Evolutionary conservation across 2,113 vertebrate species (phyloP), one percentile per base, ranked within the genome.

Genomic region (Perca fluviatilis): DNA sequence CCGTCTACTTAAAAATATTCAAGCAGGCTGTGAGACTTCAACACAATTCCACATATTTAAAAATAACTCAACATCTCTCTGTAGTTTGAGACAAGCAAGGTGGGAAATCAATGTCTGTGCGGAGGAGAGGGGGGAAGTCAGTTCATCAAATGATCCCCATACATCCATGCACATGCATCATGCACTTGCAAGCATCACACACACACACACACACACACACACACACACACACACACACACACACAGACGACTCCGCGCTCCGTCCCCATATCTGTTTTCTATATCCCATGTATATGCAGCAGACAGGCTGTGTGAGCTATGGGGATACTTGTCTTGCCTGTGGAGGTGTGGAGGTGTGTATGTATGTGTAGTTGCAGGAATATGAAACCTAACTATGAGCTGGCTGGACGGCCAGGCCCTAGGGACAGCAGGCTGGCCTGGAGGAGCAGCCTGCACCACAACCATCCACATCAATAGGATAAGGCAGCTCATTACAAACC

Each of bases 341-440:
- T 47, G 23, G n/a, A 18, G 30, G 47, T 73, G 40, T 73, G 40
- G 33, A 33, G 33, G 51, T 65, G 18, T 72, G 66, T 46, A 5
- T 47, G 67, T 60, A 47, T 62, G 21, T 36, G 58, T 50, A 25
- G 46, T 65, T 81, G 70, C 47, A 84, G 68, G 74, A 86, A 90
- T 90, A 82, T 84, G 61, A 84, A 78, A 74, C 83, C 46, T 67
- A 82, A 64, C 78, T 82, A 74, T 82, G 77, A 83, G 86, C 77
- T 57, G 66, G 74, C 80, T 61, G 66, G 69, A 80, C 12, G 13
- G 33, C 61, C 13, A 9, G 60, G 47, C 80, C 80, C 85, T 50
- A 18, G 83, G 79, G 83, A 88, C 73, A 7, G 46, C 69, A 36
- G 53, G 15, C 71, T n/a, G 43, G 49, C 70, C 70, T 60, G 69